These are phyloP conservation scores for Rhagonycha lutea DNA, from an alignment of 2,888 invertebrate genomes.

Conservation along the genomic window DNA sequence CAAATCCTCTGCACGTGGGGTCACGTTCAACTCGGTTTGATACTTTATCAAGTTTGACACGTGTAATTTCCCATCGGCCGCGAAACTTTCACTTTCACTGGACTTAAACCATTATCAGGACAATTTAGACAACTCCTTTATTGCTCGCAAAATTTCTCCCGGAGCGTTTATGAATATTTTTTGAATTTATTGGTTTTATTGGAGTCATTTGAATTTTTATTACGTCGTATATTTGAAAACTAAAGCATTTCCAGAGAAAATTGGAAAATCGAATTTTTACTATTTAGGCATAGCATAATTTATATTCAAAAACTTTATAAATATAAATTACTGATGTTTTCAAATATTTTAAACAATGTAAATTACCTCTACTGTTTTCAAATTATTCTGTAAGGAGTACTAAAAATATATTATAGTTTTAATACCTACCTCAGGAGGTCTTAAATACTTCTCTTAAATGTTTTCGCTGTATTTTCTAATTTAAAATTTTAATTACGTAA, in stretches of 20 bases:
- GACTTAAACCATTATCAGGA: conserved; percentile 30
- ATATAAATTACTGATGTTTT: not conserved
- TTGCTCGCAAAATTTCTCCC: conserved; percentile 17
- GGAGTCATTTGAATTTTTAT: conserved; percentile 19
- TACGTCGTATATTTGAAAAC: conserved; percentile 9
- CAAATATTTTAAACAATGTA: not conserved
- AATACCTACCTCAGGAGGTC: not conserved
- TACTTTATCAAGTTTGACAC: conserved; percentile 41
- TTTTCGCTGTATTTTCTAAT: not conserved
- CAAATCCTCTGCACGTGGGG: conserved; percentile 36
- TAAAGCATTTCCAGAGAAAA: conserved; percentile 8
- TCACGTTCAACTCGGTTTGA: conserved; percentile 33
- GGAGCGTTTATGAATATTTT: conserved; percentile 26
- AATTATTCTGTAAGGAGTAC: not conserved
- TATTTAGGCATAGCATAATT: not conserved
- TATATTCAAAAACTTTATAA: not conserved
- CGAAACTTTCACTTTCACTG: conserved; percentile 36
- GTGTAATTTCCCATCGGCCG: conserved; percentile 39
- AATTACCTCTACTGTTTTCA: not conserved
- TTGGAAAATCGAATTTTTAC: conserved; percentile 9
- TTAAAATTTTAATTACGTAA: not conserved
- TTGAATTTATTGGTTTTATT: conserved; percentile 24
- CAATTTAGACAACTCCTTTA: conserved; percentile 28
- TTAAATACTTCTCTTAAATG: not conserved
- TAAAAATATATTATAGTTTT: not conserved